Conservation (phyloP, 2,113 vertebrate species). For the Athene cunicularia region DNA sequence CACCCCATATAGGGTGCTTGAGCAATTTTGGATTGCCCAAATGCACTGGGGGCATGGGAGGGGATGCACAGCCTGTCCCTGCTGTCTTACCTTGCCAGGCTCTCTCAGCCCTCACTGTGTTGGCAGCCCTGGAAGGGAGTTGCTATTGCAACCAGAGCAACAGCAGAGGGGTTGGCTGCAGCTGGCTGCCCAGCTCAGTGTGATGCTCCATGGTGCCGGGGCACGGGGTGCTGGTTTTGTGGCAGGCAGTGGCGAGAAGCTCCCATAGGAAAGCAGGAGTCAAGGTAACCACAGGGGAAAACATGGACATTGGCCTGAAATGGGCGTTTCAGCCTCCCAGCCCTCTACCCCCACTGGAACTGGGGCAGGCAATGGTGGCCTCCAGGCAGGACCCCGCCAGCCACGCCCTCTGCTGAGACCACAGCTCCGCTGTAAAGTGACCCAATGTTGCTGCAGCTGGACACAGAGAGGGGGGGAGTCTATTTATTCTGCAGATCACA, state of each 20-base stretch:
- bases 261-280: neutral
- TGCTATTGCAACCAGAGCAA: neutral
- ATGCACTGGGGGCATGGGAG: too few species aligned
- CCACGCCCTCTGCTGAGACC: neutral
- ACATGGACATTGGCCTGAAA: neutral
- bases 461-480: neutral
- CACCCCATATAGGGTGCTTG: neutral
- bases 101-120: rapidly evolving
- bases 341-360: neutral
- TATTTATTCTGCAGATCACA: neutral
- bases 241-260: rapidly evolving
- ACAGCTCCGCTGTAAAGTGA: neutral
- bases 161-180: rapidly evolving
- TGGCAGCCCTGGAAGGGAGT: neutral
- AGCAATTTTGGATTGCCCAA: neutral
- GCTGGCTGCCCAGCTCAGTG: neutral
- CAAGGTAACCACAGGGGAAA: neutral
- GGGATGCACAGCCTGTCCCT: neutral
- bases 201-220: rapidly evolving
- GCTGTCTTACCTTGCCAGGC: neutral
- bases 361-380: rapidly evolving
- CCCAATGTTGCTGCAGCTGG: slow-evolving; percentile 2
- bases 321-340: neutral
- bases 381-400: neutral
- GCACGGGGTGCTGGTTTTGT: rapidly evolving